Evolutionary conservation across 1,140 invertebrate genomes (phyloP).

Genomic region (Heliconius congener): DNA sequence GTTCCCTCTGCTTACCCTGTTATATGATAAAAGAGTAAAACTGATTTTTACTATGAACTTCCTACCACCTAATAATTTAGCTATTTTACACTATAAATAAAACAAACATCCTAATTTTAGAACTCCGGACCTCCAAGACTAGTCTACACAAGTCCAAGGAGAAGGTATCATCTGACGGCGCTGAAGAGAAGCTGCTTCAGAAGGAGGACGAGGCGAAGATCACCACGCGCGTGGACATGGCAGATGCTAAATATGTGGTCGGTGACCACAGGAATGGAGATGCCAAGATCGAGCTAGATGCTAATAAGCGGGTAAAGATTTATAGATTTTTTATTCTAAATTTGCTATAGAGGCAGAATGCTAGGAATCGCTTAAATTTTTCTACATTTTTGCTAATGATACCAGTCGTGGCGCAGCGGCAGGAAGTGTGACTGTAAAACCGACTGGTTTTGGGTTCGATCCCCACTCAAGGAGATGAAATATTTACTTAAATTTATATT

Average conservation of each 20-base stretch:
- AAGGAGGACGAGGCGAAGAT: constrained; percentile 82
- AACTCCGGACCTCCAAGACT: constrained; percentile 63
- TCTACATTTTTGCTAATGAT: too few relatives aligned
- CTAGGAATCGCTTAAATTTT: too few relatives aligned
- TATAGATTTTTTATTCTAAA: neutral
- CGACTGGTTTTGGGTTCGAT: too few relatives aligned
- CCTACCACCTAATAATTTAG: neutral
- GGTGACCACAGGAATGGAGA: constrained; percentile 90
- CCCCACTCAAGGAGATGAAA: too few relatives aligned
- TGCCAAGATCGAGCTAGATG: constrained; percentile 91
- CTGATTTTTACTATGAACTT: too few relatives aligned
- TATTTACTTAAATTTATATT: too few relatives aligned
- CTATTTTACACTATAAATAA: constrained; percentile 2
- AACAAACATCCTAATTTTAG: constrained; percentile 31
- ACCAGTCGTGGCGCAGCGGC: too few relatives aligned
- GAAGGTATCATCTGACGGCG: constrained; percentile 85
- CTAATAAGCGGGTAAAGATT: constrained; percentile 80
- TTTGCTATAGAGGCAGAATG: too few relatives aligned
- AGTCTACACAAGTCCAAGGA: constrained; percentile 79
- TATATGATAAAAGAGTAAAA: too few relatives aligned
- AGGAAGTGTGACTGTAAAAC: too few relatives aligned
- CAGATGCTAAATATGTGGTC: constrained; percentile 87
- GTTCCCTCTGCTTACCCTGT: too few relatives aligned
- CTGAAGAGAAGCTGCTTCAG: constrained; percentile 82
- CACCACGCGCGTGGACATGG: constrained; percentile 75